Percentiles rank a stretch among this genome's conserved stretches.
phyloP scores from a whole-genome alignment of 2,113 vertebrate genomes.

The Lethenteron reissneri region DNA sequence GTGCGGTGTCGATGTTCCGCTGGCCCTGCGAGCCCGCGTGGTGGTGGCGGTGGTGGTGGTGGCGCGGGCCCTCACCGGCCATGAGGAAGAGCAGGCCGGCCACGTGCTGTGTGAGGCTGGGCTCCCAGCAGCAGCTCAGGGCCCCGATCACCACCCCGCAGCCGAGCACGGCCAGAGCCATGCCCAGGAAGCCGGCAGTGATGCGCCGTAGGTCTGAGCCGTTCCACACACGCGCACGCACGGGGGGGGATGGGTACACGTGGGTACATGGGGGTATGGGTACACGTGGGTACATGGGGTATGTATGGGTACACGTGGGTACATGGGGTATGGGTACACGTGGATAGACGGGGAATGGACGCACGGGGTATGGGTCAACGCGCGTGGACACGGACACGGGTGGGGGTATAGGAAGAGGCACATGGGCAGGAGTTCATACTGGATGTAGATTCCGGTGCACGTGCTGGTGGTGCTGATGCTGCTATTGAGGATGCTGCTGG shows the following conservation, averaged over 20 bases:
- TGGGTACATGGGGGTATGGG: not conserved
- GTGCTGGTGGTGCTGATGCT: too few relatives aligned
- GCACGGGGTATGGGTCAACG: too few relatives aligned
- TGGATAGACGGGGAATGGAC: not conserved
- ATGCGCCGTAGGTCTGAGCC: conserved; percentile 37
- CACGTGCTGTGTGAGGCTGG: conserved; percentile 43
- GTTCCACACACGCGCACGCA: conserved; percentile 8
- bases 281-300: conserved; percentile 3
- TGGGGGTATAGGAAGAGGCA: too few relatives aligned
- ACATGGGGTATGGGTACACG: not conserved
- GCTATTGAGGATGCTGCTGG: too few relatives aligned
- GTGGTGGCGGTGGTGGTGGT: not conserved
- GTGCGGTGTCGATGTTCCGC: not conserved
- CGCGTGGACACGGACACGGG: too few relatives aligned
- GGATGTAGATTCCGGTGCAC: too few relatives aligned
- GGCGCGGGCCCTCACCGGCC: conserved; percentile 27
- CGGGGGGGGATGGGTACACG: not conserved
- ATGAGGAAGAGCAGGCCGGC: conserved; percentile 54
- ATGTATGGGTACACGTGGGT: not conserved
- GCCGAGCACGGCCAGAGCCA: conserved; percentile 41
- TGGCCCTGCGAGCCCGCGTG: not conserved
- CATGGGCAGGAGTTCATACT: too few relatives aligned
- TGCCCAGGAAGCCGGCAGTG: conserved; percentile 41
- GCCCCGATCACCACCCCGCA: conserved; percentile 37
- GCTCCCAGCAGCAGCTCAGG: conserved; percentile 51